Conservation (phyloP, 2,888 invertebrate species). For the Rhagonycha fulva region DNA sequence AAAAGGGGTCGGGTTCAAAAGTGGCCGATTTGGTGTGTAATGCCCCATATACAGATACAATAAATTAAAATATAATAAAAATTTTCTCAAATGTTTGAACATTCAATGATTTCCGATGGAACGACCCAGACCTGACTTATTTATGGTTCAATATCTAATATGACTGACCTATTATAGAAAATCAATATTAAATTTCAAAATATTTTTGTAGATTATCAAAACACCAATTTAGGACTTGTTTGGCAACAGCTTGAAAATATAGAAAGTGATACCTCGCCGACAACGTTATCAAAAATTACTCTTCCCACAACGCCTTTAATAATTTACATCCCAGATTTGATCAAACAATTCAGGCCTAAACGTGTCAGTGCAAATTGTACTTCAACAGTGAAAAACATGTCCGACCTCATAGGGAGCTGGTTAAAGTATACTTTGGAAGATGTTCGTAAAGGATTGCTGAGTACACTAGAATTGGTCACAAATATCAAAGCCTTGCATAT, state of each 20-base stretch:
- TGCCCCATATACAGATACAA: too few relatives aligned
- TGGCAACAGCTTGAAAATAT: conserved; percentile 52
- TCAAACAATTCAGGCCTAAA: conserved; percentile 52
- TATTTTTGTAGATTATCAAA: conserved; percentile 38
- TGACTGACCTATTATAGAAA: too few relatives aligned
- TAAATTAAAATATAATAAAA: too few relatives aligned
- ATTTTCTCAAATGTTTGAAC: too few relatives aligned
- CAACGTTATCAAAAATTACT: conserved; percentile 49
- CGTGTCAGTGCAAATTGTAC: conserved; percentile 29
- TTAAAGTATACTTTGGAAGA: conserved; percentile 63
- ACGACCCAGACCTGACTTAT: too few relatives aligned
- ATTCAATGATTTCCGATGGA: too few relatives aligned
- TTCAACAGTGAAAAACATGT: neutral
- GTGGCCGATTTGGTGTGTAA: too few relatives aligned
- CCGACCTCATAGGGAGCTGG: conserved; percentile 63
- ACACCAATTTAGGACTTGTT: conserved; percentile 49
- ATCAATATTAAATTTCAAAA: too few relatives aligned
- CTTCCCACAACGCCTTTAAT: conserved; percentile 47
- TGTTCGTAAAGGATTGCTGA: conserved; percentile 62
- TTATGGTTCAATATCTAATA: too few relatives aligned
- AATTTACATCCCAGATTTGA: conserved; percentile 52
- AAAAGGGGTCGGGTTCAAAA: too few relatives aligned
- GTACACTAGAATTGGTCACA: conserved; percentile 66
- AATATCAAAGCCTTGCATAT: conserved; percentile 73
- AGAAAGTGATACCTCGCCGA: conserved; percentile 45